Evolutionary conservation across 64 coral and sea anemone species (phyloP).

Genomic region (Dendrophyllia cribrosa): DNA sequence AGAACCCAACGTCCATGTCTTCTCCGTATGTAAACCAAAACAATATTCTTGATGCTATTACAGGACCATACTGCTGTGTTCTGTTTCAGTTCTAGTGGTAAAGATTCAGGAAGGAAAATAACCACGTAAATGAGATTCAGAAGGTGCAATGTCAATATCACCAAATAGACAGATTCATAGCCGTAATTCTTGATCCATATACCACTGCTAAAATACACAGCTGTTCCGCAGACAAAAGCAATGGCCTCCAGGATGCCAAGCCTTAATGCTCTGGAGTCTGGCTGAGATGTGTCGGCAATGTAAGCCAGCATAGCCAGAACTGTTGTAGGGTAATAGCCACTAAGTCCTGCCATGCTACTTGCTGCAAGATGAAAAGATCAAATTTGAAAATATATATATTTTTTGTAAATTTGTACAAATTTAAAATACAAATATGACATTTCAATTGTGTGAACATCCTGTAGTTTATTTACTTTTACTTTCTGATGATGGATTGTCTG

Average conservation of each 20-base stretch:
- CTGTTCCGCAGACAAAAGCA: slow-evolving; percentile 74
- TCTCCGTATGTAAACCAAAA: slow-evolving; percentile 66
- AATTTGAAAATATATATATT: too few species aligned
- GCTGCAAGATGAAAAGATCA: slow-evolving; percentile 24
- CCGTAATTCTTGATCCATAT: slow-evolving; percentile 74
- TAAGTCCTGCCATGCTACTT: slow-evolving; percentile 66
- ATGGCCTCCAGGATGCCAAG: slow-evolving; percentile 81
- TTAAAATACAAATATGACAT: too few species aligned
- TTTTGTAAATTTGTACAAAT: too few species aligned
- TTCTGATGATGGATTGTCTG: too few species aligned
- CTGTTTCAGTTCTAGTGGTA: slow-evolving; percentile 39
- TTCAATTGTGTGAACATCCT: too few species aligned
- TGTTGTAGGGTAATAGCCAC: slow-evolving; percentile 81
- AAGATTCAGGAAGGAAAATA: slow-evolving; percentile 79
- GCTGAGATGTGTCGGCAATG: slow-evolving; percentile 72
- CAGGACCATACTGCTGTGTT: slow-evolving; percentile 7
- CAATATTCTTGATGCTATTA: slow-evolving; percentile 66
- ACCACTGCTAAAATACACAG: slow-evolving; percentile 68
- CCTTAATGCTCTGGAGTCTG: slow-evolving; percentile 72
- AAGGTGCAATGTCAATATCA: slow-evolving; percentile 64
- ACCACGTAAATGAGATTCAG: slow-evolving; percentile 77
- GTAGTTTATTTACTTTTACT: too few species aligned
- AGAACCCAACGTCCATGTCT: slow-evolving; percentile 85
- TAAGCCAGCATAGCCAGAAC: slow-evolving; percentile 74
- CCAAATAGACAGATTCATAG: slow-evolving; percentile 63